phyloP scores from a whole-genome alignment of 2,888 invertebrate species.

The Oxyteleia sp. region DNA sequence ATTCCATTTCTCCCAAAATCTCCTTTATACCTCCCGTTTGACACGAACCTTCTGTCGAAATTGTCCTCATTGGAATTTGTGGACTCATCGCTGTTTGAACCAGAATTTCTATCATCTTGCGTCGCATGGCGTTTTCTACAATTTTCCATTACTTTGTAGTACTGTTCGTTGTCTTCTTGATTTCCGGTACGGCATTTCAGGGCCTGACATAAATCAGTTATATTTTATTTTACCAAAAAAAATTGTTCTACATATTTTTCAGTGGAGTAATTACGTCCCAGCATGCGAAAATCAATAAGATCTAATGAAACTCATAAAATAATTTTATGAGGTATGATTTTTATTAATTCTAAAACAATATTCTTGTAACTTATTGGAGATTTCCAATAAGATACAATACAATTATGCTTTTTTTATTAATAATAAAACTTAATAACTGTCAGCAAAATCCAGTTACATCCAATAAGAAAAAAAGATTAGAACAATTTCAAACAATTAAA shows the following conservation, averaged over 20 bases:
- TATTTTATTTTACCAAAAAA: neutral
- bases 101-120: conserved; percentile 68
- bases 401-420: no score
- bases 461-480: no score
- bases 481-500: no score
- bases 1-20: conserved; percentile 51
- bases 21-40: conserved; percentile 61
- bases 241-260: no score
- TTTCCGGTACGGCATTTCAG: conserved; percentile 90
- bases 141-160: conserved; percentile 89
- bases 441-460: no score
- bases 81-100: conserved; percentile 76
- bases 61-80: conserved; percentile 79
- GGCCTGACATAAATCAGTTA: conserved; percentile 83
- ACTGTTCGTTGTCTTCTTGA: conserved; percentile 89
- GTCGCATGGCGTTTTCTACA: conserved; percentile 88
- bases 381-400: no score
- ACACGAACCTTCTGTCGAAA: conserved; percentile 80
- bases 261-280: no score
- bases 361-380: no score
- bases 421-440: no score
- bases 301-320: no score
- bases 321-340: no score
- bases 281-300: neutral
- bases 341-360: no score